phyloP scores from a whole-genome alignment of 2,113 vertebrate genomes.

The Clarias macrocephalus region DNA sequence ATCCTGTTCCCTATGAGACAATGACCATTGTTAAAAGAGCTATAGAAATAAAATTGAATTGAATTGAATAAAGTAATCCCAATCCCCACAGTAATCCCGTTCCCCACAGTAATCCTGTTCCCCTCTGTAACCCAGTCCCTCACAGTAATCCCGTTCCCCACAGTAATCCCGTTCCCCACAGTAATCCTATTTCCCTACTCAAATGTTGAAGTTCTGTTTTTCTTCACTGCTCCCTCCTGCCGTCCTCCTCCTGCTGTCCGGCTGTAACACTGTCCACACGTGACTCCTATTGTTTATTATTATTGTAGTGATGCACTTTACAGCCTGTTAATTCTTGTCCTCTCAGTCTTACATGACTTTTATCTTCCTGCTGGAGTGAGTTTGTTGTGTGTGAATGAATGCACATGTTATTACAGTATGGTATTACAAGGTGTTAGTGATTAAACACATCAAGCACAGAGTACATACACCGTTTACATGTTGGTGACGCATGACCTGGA shows the following conservation, averaged over 20 bases:
- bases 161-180: not conserved
- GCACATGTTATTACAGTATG: not conserved
- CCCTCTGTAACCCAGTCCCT: not conserved
- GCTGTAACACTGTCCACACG: not conserved
- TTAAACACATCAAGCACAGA: not conserved
- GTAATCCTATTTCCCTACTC: not conserved
- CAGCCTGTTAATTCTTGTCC: not conserved
- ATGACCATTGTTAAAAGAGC: no score
- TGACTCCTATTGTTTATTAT: not conserved
- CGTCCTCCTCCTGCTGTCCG: not conserved
- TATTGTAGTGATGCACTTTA: not conserved
- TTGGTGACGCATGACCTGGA: not conserved
- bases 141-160: not conserved
- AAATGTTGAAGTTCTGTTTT: not conserved
- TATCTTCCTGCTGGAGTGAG: not conserved
- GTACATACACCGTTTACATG: not conserved
- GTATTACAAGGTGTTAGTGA: not conserved
- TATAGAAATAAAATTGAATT: no score
- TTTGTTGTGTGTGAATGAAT: conserved; percentile 16
- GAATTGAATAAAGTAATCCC: no score
- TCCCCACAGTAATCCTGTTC: not conserved
- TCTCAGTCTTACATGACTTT: not conserved
- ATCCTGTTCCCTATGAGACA: not conserved
- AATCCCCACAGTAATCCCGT: not conserved
- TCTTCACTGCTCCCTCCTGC: not conserved